Evolutionary conservation across 2,888 invertebrate species (phyloP).

Genomic region (Drosophila longiperda): DNA sequence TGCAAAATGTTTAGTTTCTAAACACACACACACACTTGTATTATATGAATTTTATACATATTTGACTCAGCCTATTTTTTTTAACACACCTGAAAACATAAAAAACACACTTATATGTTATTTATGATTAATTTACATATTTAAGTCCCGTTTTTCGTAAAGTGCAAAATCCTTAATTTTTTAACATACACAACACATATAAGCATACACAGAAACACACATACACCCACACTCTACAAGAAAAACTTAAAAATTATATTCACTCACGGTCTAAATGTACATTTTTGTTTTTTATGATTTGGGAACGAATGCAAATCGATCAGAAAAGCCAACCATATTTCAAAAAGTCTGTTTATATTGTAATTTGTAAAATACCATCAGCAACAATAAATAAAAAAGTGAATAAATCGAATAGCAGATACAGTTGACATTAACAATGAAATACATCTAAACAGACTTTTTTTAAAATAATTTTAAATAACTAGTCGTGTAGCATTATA

Average conservation of each 20-base stretch:
- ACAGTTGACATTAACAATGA: slow-evolving; percentile 16
- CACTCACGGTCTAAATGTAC: background rate
- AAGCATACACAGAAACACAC: background rate
- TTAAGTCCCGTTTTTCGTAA: too few species aligned
- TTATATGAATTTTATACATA: too few species aligned
- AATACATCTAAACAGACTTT: slow-evolving; percentile 26
- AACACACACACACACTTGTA: background rate
- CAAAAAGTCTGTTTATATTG: slow-evolving; percentile 1
- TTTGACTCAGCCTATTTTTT: too few species aligned
- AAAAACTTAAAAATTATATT: background rate
- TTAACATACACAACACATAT: background rate
- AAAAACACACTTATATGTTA: too few species aligned
- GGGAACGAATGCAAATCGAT: background rate
- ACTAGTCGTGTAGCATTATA: slow-evolving; percentile 72
- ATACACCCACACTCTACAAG: background rate
- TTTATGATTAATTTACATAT: too few species aligned
- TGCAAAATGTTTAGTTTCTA: background rate
- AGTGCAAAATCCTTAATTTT: too few species aligned
- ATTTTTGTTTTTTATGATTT: background rate
- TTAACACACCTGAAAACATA: too few species aligned
- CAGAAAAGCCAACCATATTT: background rate
- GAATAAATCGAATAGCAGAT: slow-evolving; percentile 10
- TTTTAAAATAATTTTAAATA: slow-evolving; percentile 52
- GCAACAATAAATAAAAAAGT: background rate
- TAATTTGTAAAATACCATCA: background rate